phyloP scores from a whole-genome alignment of 2,797 vertebrate species.

The Hippopotamyrus pictus region DNA sequence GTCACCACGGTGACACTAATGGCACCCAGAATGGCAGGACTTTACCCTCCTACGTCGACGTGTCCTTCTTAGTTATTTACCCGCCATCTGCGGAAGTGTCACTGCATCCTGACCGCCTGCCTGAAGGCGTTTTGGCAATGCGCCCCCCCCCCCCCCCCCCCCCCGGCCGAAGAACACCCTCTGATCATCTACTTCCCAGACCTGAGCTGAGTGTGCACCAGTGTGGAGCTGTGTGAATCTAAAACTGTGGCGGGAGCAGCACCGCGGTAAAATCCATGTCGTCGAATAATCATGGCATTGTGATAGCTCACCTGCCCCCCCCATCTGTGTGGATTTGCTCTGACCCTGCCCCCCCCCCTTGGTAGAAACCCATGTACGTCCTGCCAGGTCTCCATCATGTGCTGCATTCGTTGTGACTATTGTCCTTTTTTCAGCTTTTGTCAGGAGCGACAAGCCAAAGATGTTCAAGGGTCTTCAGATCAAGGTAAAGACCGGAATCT shows the following conservation, averaged over 20 bases:
- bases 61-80: background rate
- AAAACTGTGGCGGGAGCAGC: background rate
- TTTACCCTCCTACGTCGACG: background rate
- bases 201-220: background rate
- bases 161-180: background rate
- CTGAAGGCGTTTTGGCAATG: background rate
- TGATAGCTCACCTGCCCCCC: background rate
- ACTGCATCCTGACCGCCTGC: background rate
- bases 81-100: background rate
- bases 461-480: conserved; percentile 97
- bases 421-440: conserved; percentile 74
- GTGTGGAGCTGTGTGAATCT: background rate
- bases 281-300: background rate
- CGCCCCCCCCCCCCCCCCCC: no score
- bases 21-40: background rate
- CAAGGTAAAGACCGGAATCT: conserved; percentile 69
- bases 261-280: background rate
- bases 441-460: conserved; percentile 97
- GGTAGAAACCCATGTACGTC: conserved; percentile 27
- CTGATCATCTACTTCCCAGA: background rate
- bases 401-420: background rate
- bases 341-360: background rate
- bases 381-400: background rate
- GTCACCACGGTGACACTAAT: background rate
- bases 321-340: background rate